These are phyloP conservation scores for Lagria hirta DNA, from an alignment of 2,888 invertebrate genomes.

Conservation along the genomic window DNA sequence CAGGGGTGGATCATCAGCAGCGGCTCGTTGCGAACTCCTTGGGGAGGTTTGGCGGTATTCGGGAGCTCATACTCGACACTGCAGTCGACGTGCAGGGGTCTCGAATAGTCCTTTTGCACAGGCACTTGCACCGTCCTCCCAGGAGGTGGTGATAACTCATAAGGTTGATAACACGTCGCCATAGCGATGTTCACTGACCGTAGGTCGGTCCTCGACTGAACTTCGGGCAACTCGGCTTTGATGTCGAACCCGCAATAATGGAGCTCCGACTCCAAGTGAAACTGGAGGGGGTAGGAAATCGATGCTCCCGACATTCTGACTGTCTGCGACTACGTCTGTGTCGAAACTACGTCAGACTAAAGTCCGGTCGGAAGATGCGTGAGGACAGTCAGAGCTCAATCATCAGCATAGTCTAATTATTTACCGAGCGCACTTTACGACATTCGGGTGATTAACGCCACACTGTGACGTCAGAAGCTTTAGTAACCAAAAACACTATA, in stretches of 20 bases:
- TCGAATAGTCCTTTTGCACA: conserved; percentile 77
- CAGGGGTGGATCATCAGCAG: conserved; percentile 88
- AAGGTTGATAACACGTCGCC: conserved; percentile 51
- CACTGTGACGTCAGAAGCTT: conserved; percentile 37
- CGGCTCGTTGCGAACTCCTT: conserved; percentile 79
- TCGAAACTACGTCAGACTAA: conserved; percentile 47
- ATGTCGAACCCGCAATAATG: conserved; percentile 19
- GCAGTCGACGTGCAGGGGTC: conserved; percentile 87
- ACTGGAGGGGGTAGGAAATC: conserved; percentile 55
- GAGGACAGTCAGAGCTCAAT: conserved; percentile 40
- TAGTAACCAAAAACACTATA: too few species aligned
- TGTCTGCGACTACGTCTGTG: conserved; percentile 53
- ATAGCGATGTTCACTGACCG: conserved; percentile 45
- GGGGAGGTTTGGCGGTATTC: conserved; percentile 84
- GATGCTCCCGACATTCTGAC: conserved; percentile 52
- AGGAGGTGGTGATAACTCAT: conserved; percentile 51
- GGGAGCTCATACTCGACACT: conserved; percentile 90
- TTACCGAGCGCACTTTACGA: conserved; percentile 47
- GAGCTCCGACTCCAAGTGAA: conserved; percentile 29
- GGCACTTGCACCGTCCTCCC: conserved; percentile 53
- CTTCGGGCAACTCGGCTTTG: conserved; percentile 26
- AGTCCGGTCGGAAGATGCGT: conserved; percentile 30
- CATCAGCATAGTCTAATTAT: conserved; percentile 53
- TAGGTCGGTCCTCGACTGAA: conserved; percentile 49
- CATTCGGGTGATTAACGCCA: conserved; percentile 36